Conservation (phyloP, 2,888 invertebrate genomes). For the Dione juno region DNA sequence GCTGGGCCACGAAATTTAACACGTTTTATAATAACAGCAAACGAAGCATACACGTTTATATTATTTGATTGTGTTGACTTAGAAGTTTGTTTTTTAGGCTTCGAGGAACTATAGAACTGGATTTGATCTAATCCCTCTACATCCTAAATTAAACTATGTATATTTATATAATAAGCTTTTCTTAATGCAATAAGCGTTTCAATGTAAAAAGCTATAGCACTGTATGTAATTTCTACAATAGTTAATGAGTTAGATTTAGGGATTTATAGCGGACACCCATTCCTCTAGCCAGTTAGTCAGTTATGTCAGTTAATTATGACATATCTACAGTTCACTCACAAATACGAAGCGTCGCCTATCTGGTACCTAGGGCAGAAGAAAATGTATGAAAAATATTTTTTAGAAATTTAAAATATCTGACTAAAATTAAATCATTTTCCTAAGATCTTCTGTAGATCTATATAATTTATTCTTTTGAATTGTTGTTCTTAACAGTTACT, state of each 20-base stretch:
- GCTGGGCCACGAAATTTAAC: too few relatives aligned
- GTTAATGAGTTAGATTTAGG: conserved; percentile 13
- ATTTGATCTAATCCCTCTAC: too few relatives aligned
- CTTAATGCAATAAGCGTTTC: not conserved
- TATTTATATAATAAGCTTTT: not conserved
- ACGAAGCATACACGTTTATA: too few relatives aligned
- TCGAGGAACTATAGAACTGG: too few relatives aligned
- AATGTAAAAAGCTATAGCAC: conserved; percentile 11
- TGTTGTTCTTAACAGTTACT: too few relatives aligned
- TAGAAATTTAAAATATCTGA: not conserved
- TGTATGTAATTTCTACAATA: not conserved
- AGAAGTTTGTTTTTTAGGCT: too few relatives aligned
- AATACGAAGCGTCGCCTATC: conserved; percentile 55
- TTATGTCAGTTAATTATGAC: conserved; percentile 51
- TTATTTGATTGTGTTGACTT: too few relatives aligned
- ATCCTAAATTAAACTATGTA: too few relatives aligned
- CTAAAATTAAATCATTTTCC: too few relatives aligned
- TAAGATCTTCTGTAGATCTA: too few relatives aligned
- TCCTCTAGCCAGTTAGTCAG: conserved; percentile 40
- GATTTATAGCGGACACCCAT: not conserved
- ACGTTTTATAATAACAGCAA: too few relatives aligned
- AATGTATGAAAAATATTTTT: conserved; percentile 41
- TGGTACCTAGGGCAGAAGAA: conserved; percentile 65
- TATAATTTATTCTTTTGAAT: too few relatives aligned
- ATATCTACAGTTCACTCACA: conserved; percentile 62